A percentile compares a stretch with the other conserved stretches of the same genome.
Conservation (phyloP, 2,113 vertebrate genomes). For the Hymenochirus boettgeri region DNA sequence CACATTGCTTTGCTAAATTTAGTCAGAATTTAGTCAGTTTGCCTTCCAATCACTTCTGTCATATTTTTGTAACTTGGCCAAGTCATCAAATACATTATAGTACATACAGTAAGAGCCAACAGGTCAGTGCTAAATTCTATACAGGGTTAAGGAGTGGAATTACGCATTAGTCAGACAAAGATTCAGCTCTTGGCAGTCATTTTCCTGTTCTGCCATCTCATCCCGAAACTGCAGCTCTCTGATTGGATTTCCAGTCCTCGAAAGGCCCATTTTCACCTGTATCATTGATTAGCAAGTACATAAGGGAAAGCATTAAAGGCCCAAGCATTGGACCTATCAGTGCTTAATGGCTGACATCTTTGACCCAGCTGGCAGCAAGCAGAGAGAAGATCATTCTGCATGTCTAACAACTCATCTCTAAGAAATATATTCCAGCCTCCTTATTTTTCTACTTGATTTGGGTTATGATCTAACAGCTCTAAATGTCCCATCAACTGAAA, state of each 20-base stretch:
- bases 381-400: conserved; percentile 8
- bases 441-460: too few relatives aligned
- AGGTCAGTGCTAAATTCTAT: conserved; percentile 22
- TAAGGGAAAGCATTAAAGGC: conserved; percentile 32
- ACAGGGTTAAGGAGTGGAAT: not conserved
- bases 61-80: not conserved
- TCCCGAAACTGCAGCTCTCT: conserved; percentile 13
- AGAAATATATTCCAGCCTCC: not conserved
- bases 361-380: conserved; percentile 34
- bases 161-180: conserved; percentile 1
- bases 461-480: too few relatives aligned
- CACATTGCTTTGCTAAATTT: too few relatives aligned
- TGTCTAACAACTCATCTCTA: not conserved
- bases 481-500: too few relatives aligned
- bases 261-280: conserved; percentile 42
- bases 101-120: conserved; percentile 28
- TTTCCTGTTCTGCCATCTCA: conserved; percentile 2
- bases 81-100: conserved; percentile 19
- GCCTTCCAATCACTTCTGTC: too few relatives aligned
- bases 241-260: conserved; percentile 37
- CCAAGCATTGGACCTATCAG: conserved; percentile 10
- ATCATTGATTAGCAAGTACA: conserved; percentile 40
- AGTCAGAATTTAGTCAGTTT: too few relatives aligned
- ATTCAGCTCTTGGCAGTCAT: conserved; percentile 25
- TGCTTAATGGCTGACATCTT: conserved; percentile 34